Evolutionary conservation across 2,888 invertebrate species (phyloP).

Genomic region (Chaetoderma sp.): DNA sequence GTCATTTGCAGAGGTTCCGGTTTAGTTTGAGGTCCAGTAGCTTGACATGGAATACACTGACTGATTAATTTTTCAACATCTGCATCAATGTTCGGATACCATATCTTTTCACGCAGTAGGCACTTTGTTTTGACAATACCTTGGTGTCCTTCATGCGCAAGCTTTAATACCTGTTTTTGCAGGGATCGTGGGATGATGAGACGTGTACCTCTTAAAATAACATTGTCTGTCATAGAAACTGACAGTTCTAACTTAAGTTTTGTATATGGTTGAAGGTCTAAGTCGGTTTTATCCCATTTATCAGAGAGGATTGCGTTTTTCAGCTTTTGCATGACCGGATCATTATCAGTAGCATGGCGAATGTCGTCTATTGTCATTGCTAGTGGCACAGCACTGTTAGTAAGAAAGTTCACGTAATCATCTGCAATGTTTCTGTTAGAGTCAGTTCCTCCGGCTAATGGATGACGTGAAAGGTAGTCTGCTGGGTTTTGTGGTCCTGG

Average conservation of each 20-base stretch:
- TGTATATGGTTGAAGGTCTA: too few relatives aligned
- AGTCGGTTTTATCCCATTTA: too few relatives aligned
- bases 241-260: too few relatives aligned
- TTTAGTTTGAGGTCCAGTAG: background rate
- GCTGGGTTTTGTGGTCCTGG: conserved; percentile 42
- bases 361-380: conserved; percentile 34
- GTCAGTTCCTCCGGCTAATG: conserved; percentile 8
- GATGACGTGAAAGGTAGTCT: conserved; percentile 40
- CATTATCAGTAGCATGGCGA: too few relatives aligned
- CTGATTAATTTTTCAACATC: conserved; percentile 28
- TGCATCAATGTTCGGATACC: conserved; percentile 41
- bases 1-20: conserved; percentile 16
- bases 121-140: conserved; percentile 40
- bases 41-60: conserved; percentile 26
- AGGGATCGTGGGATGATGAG: conserved; percentile 35
- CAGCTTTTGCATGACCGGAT: too few relatives aligned
- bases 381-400: conserved; percentile 29
- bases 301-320: too few relatives aligned
- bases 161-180: conserved; percentile 24
- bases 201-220: conserved; percentile 20
- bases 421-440: conserved; percentile 27
- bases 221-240: too few relatives aligned
- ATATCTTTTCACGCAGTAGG: conserved; percentile 41
- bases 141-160: conserved; percentile 44
- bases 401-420: conserved; percentile 26